Evolutionary conservation across 2,888 invertebrate species (phyloP), one percentile per base, ranked within the genome.

Genomic region (Odontomyia ornata): DNA sequence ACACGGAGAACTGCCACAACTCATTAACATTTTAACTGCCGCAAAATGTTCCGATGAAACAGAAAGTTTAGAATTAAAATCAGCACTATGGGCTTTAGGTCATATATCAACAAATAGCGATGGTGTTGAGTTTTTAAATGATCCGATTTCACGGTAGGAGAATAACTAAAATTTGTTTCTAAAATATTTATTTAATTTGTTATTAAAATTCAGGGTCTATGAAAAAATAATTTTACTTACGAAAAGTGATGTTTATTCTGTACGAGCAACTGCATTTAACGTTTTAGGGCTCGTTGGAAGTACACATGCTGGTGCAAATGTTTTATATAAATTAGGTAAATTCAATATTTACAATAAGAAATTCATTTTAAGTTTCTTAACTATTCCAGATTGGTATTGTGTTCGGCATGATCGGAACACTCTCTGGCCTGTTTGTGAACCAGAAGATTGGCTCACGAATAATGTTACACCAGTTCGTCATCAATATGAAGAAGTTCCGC

Each of bases 211-310:
- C 57, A 86, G 86, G 79, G 83, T 86, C 11, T 86, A 85, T 77
- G 87, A 87, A 77, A 86, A 85, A 81, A 83, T 87, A 3, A 87
- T 95, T 79, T 85, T 91, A 69, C 86, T 97, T 80, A 96, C 95
- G 0, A 93, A 93, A 84, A 92, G 93, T 85, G 91, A 92, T 2
- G 93, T 97, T 56, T 96, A 96, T 84, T 94, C 97, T 0, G 90
- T 98, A 71, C 90, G 97, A 79, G 96, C 96, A 1, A 96, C 96
- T 0, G 95, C 96, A 0, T 94, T 96, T 86, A 96, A 95, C 84
- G 92, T 93, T 5, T 88, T 96, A n/a, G 94, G 96, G 28, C 89
- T 98, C 43, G 90, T 98, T 65, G 94, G 94, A 0, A 93, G 93
- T 77, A 97, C 96, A 0, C 91, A 91, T 80, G 90, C 91, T 77